Conservation (phyloP, 1,140 invertebrate species). For the Zaprionus kolodkinae region DNA sequence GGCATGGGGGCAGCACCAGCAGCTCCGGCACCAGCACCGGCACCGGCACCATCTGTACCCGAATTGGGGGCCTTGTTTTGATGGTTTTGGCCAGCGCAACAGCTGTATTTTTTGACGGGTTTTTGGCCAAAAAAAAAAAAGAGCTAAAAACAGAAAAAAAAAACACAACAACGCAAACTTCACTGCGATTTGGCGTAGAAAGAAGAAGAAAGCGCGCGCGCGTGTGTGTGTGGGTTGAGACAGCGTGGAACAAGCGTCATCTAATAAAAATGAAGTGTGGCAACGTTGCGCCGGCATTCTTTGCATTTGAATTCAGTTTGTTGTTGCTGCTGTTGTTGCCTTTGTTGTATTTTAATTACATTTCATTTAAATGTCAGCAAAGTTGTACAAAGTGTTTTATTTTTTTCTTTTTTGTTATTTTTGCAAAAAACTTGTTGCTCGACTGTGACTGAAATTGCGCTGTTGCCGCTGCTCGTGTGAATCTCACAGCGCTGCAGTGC, state of each 20-base stretch:
- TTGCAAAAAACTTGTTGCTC: slow-evolving; percentile 61
- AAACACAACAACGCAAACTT: slow-evolving; percentile 6
- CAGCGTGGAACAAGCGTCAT: background rate
- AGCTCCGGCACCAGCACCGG: slow-evolving; percentile 20
- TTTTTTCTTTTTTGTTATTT: slow-evolving; percentile 36
- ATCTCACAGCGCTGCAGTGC: slow-evolving; percentile 12
- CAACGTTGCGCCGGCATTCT: background rate
- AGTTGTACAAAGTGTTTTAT: slow-evolving; percentile 27
- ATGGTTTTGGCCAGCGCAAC: slow-evolving; percentile 59
- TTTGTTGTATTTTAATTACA: slow-evolving; percentile 56
- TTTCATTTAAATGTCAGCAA: slow-evolving; percentile 73
- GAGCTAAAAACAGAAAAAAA: background rate
- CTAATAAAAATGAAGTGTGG: background rate
- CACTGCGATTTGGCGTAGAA: background rate
- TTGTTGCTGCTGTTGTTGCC: slow-evolving; percentile 3
- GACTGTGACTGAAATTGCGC: slow-evolving; percentile 24
- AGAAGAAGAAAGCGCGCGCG: background rate
- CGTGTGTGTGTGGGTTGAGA: slow-evolving; percentile 1
- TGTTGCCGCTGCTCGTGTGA: slow-evolving; percentile 23
- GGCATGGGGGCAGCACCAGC: slow-evolving; percentile 54
- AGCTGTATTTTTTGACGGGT: slow-evolving; percentile 39
- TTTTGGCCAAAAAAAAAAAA: slow-evolving; percentile 14
- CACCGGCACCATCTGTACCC: slow-evolving; percentile 26
- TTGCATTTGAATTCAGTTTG: slow-evolving; percentile 11
- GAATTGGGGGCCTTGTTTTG: slow-evolving; percentile 79